These are phyloP conservation scores for Cottoperca gobio DNA, from an alignment of 2,797 vertebrate genomes.

Conservation along the genomic window DNA sequence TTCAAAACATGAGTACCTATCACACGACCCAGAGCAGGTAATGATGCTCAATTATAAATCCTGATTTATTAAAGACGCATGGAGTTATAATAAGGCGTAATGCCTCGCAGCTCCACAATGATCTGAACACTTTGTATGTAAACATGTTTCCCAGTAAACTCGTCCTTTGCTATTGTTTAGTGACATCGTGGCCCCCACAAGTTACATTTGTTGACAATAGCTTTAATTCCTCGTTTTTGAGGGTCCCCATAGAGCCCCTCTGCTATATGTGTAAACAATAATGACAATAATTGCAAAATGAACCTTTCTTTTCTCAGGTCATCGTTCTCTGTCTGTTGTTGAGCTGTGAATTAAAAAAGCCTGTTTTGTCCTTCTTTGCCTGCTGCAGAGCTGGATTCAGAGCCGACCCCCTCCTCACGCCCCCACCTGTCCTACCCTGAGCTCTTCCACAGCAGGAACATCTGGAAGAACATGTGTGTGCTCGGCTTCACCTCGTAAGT, in stretches of 20 bases:
- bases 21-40: conserved; percentile 10
- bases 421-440: conserved; percentile 85
- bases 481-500: conserved; percentile 94
- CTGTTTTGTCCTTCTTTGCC: conserved; percentile 16
- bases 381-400: conserved; percentile 87
- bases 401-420: conserved; percentile 74
- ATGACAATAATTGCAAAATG: neutral
- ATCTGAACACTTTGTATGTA: conserved; percentile 6
- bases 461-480: conserved; percentile 94
- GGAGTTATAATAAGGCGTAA: neutral
- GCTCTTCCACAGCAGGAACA: conserved; percentile 91
- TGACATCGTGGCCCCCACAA: neutral
- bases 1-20: conserved; percentile 17
- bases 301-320: neutral
- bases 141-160: neutral
- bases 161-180: neutral
- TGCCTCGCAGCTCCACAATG: neutral
- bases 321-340: neutral
- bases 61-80: conserved; percentile 43
- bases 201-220: no score
- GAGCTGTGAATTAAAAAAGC: neutral
- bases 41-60: conserved; percentile 9
- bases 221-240: no score
- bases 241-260: neutral
- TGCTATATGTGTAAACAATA: neutral